Conservation (phyloP, 2,888 invertebrate species). For the Drosophila cognata region DNA sequence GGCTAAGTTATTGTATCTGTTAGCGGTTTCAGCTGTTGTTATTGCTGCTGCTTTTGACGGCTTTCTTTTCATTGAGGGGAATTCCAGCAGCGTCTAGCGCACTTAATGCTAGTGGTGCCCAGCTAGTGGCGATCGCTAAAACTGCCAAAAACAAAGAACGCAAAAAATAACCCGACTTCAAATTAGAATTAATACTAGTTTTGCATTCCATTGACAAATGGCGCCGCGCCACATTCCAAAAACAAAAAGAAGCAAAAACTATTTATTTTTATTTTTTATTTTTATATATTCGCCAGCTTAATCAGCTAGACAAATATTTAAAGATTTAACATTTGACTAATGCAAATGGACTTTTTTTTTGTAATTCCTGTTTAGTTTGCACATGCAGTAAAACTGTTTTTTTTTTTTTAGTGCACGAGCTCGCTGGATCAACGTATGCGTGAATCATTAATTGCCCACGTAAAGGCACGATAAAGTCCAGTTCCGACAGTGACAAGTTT, state of each 20-base stretch:
- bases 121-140: slow-evolving; percentile 26
- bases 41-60: slow-evolving; percentile 42
- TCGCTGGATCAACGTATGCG: slow-evolving; percentile 12
- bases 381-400: background rate
- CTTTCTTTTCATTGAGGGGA: slow-evolving; percentile 67
- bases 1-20: slow-evolving; percentile 42
- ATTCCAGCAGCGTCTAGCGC: slow-evolving; percentile 65
- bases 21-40: slow-evolving; percentile 29
- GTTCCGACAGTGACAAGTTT: background rate
- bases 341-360: background rate
- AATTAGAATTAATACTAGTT: slow-evolving; percentile 65
- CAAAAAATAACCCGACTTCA: slow-evolving; percentile 22
- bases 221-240: slow-evolving; percentile 48
- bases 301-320: slow-evolving; percentile 8
- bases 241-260: slow-evolving; percentile 15
- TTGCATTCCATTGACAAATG: slow-evolving; percentile 60
- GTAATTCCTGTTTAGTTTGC: background rate
- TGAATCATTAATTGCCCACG: slow-evolving; percentile 36
- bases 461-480: slow-evolving; percentile 16
- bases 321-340: slow-evolving; percentile 21
- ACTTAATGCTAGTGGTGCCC: slow-evolving; percentile 33
- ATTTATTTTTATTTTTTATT: slow-evolving; percentile 1
- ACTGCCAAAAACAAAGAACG: slow-evolving; percentile 16
- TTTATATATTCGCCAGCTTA: slow-evolving; percentile 4
- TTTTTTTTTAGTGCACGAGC: background rate